Conservation (phyloP, 2,113 vertebrate genomes). For the Copsychus sechellarum region DNA sequence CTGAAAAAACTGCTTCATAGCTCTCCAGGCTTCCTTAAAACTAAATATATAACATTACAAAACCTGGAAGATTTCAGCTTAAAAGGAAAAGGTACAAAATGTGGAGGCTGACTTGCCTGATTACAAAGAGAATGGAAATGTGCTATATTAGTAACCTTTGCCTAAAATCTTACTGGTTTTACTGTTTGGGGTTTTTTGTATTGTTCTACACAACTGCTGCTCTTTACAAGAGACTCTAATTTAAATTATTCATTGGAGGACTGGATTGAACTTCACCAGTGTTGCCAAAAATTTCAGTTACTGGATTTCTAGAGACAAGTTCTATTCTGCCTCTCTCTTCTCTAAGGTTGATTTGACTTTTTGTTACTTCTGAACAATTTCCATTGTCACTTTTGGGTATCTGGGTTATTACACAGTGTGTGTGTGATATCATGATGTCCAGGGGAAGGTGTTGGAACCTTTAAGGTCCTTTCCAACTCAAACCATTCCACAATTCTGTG, state of each 20-base stretch:
- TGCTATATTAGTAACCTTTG: not conserved
- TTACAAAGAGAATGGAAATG: not conserved
- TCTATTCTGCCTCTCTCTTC: not conserved
- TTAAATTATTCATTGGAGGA: not conserved
- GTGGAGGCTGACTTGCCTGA: not conserved
- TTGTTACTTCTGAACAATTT: not conserved
- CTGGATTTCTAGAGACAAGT: not conserved
- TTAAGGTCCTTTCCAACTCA: not conserved
- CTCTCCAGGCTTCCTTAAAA: not conserved
- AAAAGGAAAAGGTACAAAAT: not conserved
- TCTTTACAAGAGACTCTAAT: not conserved
- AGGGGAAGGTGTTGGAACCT: not conserved
- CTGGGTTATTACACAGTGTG: accelerated
- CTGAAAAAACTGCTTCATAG: not conserved
- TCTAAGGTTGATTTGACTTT: not conserved
- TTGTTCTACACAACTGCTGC: not conserved
- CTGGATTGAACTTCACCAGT: not conserved
- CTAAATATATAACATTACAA: not conserved
- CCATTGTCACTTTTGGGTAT: accelerated
- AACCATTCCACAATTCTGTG: not conserved
- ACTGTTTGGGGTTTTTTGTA: not conserved
- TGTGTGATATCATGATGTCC: accelerated
- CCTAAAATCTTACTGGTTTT: not conserved
- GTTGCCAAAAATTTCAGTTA: not conserved
- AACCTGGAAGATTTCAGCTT: not conserved